Base-by-base conservation (phyloP, 2,797 vertebrate species). In the Mus minutoides region DNA sequence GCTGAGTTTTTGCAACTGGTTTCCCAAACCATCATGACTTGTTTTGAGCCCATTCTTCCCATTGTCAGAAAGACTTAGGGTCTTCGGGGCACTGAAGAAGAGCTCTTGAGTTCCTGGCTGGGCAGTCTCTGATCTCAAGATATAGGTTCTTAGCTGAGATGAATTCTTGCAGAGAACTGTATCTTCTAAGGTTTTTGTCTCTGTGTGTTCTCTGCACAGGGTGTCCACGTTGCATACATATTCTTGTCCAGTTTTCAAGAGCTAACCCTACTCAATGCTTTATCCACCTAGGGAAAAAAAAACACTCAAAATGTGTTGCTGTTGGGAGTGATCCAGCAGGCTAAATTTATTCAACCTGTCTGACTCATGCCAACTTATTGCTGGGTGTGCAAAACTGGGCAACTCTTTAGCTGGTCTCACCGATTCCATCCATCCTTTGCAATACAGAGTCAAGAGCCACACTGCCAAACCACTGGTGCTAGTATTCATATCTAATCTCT, bases 211-310 rank as follows among this genome's bases (percentile, higher is more conserved):
- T 80, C 87, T n/a, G 3, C 62, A 43, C 22, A 34, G 40, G 26
- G 2, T 4, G 1, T 6, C 29, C 34, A 19, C 1, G 31, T 0
- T 5, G 24, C 10, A 49, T 14, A 10, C 3, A 21, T 11, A 37
- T 6, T 52, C 13, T 49, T 22, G n/a, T 46, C 46, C 52, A 24
- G 9, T 22, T 73, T 34, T 13, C 26, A 54, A 11, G 37, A 17
- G 22, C 21, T 34, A 34, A 22, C 19, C 19, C 22, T 84, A 19
- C 52, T 76, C 56, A 78, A 46, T 8, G 46, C 5, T 91, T 78
- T 58, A 58, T 24, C 67, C 22, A 84, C n/a, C 37, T 19, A 40
- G 52, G n/a, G n/a, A n/a, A n/a, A 4, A 40, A 85, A 6, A 46
- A 71, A 88, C 17, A 10, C 49, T 77, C 31, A 31, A 78, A 60